phyloP scores from a whole-genome alignment of 2,113 vertebrate genomes.

The Acinonyx jubatus region DNA sequence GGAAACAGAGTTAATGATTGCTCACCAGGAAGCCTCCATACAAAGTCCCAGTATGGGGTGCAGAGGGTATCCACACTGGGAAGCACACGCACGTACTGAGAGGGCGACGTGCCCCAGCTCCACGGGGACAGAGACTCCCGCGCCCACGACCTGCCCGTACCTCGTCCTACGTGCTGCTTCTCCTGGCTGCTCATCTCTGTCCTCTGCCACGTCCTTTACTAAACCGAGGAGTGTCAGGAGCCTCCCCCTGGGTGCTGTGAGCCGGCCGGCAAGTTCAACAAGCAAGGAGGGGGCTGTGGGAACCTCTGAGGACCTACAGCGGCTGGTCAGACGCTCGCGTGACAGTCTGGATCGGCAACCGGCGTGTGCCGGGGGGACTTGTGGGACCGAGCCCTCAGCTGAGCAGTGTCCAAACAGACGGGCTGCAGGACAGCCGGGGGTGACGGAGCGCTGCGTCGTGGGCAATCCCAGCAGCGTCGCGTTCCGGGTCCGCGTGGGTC shows the following conservation, averaged over 20 bases:
- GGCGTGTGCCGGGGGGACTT: background rate
- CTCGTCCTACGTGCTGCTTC: rapidly evolving
- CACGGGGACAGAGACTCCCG: background rate
- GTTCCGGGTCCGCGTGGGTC: no score
- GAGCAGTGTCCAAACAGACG: background rate
- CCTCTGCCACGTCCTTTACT: background rate
- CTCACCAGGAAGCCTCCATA: background rate
- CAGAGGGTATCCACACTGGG: background rate
- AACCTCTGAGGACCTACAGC: background rate
- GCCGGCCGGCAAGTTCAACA: background rate
- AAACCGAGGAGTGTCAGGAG: background rate
- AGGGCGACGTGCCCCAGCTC: background rate
- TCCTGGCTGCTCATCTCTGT: background rate
- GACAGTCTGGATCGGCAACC: background rate
- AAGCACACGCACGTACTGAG: background rate
- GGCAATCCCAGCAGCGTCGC: no score
- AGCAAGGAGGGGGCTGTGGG: background rate
- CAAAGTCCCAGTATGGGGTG: background rate
- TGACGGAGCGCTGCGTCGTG: no score
- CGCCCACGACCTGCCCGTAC: background rate
- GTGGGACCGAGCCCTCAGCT: background rate
- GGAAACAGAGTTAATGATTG: no score
- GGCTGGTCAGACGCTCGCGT: background rate
- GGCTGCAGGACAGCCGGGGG: background rate
- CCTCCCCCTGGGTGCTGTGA: background rate